These are phyloP conservation scores for Pluvianellus socialis DNA, from an alignment of 2,113 vertebrate genomes.

Conservation along the genomic window DNA sequence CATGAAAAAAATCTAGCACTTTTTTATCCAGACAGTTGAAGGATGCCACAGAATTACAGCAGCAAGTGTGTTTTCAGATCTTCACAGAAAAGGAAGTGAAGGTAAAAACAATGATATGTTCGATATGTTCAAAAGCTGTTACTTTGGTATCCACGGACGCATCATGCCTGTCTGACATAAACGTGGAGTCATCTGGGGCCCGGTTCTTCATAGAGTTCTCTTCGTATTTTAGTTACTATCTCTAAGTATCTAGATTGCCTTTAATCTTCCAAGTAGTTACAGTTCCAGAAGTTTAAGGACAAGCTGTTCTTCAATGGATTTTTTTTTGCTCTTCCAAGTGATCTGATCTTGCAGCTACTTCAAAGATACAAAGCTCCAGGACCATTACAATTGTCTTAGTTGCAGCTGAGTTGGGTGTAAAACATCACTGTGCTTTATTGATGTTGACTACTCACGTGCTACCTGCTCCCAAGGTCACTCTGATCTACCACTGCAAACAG, in stretches of 20 bases:
- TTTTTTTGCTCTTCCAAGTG: not conserved
- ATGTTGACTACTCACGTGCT: rapidly evolving
- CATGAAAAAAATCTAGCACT: not conserved
- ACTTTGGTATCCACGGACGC: rapidly evolving
- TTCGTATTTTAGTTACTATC: not conserved
- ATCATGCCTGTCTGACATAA: not conserved
- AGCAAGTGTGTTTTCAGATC: not conserved
- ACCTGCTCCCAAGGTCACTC: not conserved
- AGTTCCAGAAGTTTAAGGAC: not conserved
- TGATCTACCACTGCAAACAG: not conserved
- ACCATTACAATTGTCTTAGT: not conserved
- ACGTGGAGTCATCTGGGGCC: not conserved
- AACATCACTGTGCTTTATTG: not conserved
- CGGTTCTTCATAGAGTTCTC: not conserved
- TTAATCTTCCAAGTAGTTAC: not conserved
- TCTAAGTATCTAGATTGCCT: not conserved
- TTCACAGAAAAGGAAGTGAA: not conserved
- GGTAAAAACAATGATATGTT: not conserved
- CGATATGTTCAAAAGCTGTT: not conserved
- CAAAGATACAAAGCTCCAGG: not conserved
- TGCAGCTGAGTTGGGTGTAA: not conserved
- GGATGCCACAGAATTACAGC: not conserved
- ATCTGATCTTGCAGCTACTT: not conserved
- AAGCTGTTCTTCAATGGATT: not conserved
- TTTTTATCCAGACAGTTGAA: not conserved